Base-by-base conservation (phyloP, 2,888 invertebrate genomes). In the Apamea epomidion region DNA sequence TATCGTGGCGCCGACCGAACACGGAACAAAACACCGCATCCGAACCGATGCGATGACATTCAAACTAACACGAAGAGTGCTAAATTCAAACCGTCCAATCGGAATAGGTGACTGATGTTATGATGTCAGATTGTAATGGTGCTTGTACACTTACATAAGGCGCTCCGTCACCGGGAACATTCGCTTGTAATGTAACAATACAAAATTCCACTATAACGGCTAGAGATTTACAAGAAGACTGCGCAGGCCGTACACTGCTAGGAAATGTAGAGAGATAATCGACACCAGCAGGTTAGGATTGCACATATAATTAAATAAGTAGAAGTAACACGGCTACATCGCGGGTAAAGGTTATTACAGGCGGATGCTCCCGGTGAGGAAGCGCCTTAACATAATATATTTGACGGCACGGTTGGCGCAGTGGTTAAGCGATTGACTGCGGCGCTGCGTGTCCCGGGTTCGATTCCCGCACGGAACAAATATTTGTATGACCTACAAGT, bases 41-140 rank as follows among this genome's bases (percentile, higher is more conserved):
- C 79, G 68, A 62, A 87, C 64, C 74, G 72, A 54, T 60, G 37
- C 76, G 77, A 62, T 84, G 80, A 82, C 80, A 78, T 78, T 68
- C 51, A 32, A 76, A 87, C 79, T 84, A 81, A 80, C 76, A 75
- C 72, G n/a, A 78, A 21, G 10, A 42, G 54, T 14, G 14, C 68
- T 72, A n/a, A 37, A 76, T 78, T 76, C 69, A 72, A 75, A 62
- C 54, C 18, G 32, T 32, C 54, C 67, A 54, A 80, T 51, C 45
- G 32, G 60, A 73, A 71, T 65, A 70, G 58, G 60, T 58, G 48
- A 71, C 37, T 62, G 45, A 74, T 71, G n/a, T 45, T 65, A 42
- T 65, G 60, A 68, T 18, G 42, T 14, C 54, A 75, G n/a, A 82
- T 83, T 67, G 37, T 16, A 60, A 29, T 42, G 10, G 25, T 42